Evolutionary conservation across 1,140 invertebrate species (phyloP), one percentile per base, ranked within the genome.

Genomic region (Oryctes rhinoceros): DNA sequence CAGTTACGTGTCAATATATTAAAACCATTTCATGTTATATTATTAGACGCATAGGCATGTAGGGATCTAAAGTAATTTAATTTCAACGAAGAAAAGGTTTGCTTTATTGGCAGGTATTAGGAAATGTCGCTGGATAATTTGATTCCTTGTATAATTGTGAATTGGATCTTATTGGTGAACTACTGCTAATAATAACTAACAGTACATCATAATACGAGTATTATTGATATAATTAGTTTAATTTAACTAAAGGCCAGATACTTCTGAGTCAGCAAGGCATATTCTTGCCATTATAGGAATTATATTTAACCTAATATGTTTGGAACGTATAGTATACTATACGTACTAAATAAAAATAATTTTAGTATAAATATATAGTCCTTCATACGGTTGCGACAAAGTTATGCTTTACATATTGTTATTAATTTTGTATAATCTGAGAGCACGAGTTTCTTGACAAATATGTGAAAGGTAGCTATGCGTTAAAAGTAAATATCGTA

Each of bases 101-200:
- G 53, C 53, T 18, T 59, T 59, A 18, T 59, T 59, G 15, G n/a
- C 5, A 71, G 65, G 13, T 37, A 71, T 37, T 37, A 24, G 13
- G 37, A 71, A 71, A 71, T 35, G 7, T 24, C 13, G 10, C 13
- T 44, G 5, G 39, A 71, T 71, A 37, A 71, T 71, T 71, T 71
- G 65, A 71, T 71, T 71, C 35, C 20, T 59, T 59, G n/a, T 35
- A 24, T 71, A 71, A 35, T 37, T 24, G 35, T 30, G 65, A 71
- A 71, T 71, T 35, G 65, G 5, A 24, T 71, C 20, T 71, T 15
- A 24, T 71, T 71, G 3, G 9, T 71, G 20, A 5, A 71, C 30
- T 35, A 71, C 11, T 35, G 4, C 20, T 20, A 71, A 71, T 35
- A 24, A 71, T 30, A 71, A 30, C 6, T 71, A 71, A 71, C 65